These are phyloP conservation scores for Battus philenor DNA, from an alignment of 1,140 invertebrate genomes.

Conservation along the genomic window DNA sequence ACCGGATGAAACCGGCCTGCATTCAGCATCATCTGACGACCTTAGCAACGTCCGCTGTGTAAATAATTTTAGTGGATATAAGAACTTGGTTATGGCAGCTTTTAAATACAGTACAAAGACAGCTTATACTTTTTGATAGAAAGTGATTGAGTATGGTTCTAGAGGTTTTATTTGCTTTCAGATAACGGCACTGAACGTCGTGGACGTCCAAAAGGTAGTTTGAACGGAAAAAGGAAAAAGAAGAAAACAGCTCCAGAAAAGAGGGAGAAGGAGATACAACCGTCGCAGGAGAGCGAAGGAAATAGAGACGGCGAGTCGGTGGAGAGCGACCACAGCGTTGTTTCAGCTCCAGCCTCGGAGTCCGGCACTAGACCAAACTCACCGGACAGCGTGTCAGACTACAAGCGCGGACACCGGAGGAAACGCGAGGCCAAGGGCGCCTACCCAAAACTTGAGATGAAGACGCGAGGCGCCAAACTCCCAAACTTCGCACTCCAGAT, in stretches of 20 bases:
- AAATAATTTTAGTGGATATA: no score
- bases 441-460: slow-evolving; percentile 72
- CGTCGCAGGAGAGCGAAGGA: slow-evolving; percentile 52
- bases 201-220: slow-evolving; percentile 77
- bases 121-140: not conserved
- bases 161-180: slow-evolving; percentile 27
- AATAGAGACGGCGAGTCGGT: slow-evolving; percentile 65
- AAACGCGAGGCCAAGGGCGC: slow-evolving; percentile 52
- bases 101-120: not conserved
- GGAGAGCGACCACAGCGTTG: slow-evolving; percentile 60
- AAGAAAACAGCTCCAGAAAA: slow-evolving; percentile 60
- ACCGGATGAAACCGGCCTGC: no score
- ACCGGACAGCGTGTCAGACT: slow-evolving; percentile 72
- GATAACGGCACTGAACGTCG: slow-evolving; percentile 71
- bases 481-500: slow-evolving; percentile 77
- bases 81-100: no score
- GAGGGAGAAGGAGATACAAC: slow-evolving; percentile 72
- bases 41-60: no score
- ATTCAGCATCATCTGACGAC: no score
- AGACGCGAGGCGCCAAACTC: slow-evolving; percentile 79
- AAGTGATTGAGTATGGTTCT: no score
- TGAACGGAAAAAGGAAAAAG: slow-evolving; percentile 72
- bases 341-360: slow-evolving; percentile 63
- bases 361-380: slow-evolving; percentile 60
- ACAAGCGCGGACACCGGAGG: slow-evolving; percentile 61